phyloP scores from a whole-genome alignment of 2,113 vertebrate genomes.

The Zosterops borbonicus region DNA sequence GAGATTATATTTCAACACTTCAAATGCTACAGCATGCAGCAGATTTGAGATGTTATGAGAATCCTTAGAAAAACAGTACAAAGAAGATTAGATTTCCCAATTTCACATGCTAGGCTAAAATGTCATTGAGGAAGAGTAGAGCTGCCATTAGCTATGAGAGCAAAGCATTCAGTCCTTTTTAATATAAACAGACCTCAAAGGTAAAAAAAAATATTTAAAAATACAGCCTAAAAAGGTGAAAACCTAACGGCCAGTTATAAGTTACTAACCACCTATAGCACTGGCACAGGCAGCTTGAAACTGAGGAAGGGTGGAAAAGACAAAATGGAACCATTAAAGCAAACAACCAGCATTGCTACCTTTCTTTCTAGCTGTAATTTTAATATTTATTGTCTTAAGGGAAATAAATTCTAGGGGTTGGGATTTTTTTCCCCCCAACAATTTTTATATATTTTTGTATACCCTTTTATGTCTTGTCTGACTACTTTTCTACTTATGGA shows the following conservation, averaged over 20 bases:
- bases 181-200: background rate
- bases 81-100: background rate
- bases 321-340: background rate
- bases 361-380: background rate
- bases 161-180: background rate
- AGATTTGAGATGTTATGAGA: background rate
- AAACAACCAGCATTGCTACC: background rate
- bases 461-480: background rate
- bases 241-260: background rate
- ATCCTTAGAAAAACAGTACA: background rate
- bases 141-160: background rate
- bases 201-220: background rate
- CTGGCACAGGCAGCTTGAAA: background rate
- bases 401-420: background rate
- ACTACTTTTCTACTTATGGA: background rate
- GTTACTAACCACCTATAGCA: background rate
- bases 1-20: background rate
- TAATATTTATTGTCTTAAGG: background rate
- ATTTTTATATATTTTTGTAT: background rate
- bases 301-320: background rate
- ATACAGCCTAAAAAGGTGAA: background rate
- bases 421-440: rapidly evolving
- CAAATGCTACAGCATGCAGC: background rate
- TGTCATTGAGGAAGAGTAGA: background rate
- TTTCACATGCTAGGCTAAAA: background rate